Percentiles rank a stretch among this genome's conserved stretches.
These are phyloP conservation scores for Tauraco erythrolophus DNA, from an alignment of 2,113 vertebrate species.

Conservation along the genomic window DNA sequence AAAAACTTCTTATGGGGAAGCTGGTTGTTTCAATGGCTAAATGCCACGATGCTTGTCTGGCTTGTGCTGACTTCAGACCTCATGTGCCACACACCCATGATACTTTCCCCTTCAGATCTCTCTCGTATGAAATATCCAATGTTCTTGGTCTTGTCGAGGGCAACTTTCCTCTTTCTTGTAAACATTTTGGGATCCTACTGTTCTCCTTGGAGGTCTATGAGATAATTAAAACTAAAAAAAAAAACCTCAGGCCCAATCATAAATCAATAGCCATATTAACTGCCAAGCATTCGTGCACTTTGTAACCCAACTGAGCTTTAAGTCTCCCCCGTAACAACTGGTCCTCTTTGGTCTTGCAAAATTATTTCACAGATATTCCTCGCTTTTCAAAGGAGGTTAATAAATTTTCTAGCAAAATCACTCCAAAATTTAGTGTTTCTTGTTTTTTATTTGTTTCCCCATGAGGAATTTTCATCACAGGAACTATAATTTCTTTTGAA, in stretches of 20 bases:
- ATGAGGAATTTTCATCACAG: background rate
- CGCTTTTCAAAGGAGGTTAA: background rate
- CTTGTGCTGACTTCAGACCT: background rate
- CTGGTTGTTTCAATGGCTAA: background rate
- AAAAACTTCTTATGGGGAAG: background rate
- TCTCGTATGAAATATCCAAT: background rate
- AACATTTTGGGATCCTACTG: background rate
- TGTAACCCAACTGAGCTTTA: background rate
- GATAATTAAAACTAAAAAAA: background rate
- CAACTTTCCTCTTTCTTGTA: background rate
- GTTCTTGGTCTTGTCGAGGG: background rate
- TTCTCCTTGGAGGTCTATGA: background rate
- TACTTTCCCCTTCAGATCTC: background rate
- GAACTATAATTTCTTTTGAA: background rate
- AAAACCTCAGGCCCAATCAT: background rate
- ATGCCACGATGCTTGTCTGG: background rate
- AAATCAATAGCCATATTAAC: background rate
- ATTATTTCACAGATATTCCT: background rate
- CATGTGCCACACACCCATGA: fast-evolving
- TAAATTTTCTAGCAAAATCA: background rate
- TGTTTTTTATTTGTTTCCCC: background rate
- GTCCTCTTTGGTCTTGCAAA: background rate
- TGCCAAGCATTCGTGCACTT: background rate
- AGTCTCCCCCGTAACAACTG: background rate
- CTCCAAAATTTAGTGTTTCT: background rate